Evolutionary conservation across 2,888 invertebrate genomes (phyloP).

Genomic region (Ophion slaviceki): DNA sequence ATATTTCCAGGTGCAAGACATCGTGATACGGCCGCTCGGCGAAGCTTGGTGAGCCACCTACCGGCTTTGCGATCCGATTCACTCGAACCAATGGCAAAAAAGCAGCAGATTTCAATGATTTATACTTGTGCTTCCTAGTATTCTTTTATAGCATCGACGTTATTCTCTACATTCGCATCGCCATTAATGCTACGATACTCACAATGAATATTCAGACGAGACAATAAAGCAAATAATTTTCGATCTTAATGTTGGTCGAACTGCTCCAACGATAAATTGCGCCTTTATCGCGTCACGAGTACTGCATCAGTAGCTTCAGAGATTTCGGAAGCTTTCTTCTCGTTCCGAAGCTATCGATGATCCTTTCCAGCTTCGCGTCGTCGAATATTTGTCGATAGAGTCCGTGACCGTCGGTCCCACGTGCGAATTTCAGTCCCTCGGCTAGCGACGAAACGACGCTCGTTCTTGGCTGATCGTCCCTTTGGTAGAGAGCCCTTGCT

Average conservation of each 20-base stretch:
- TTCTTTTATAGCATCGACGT: background rate
- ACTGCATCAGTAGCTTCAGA: slow-evolving; percentile 64
- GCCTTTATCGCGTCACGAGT: slow-evolving; percentile 34
- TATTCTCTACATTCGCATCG: background rate
- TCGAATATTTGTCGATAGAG: slow-evolving; percentile 48
- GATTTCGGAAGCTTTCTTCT: slow-evolving; percentile 63
- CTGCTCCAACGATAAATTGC: background rate
- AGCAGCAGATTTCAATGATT: background rate
- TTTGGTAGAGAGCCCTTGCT: slow-evolving; percentile 54
- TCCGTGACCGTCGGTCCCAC: slow-evolving; percentile 56
- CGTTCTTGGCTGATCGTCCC: slow-evolving; percentile 5
- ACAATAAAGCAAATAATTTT: slow-evolving; percentile 44
- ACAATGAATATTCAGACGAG: slow-evolving; percentile 1
- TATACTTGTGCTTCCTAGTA: background rate
- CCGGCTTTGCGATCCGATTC: slow-evolving; percentile 10
- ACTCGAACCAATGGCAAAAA: slow-evolving; percentile 13
- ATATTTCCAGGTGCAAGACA: slow-evolving; percentile 75
- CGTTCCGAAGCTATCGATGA: slow-evolving; percentile 66
- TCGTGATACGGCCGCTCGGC: slow-evolving; percentile 76
- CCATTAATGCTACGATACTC: background rate
- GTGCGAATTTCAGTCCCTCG: slow-evolving; percentile 56
- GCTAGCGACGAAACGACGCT: slow-evolving; percentile 35
- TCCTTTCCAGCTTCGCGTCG: slow-evolving; percentile 41
- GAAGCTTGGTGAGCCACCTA: slow-evolving; percentile 74
- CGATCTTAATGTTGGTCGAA: background rate